phyloP scores from a whole-genome alignment of 2,113 vertebrate genomes.

The Murina feae region DNA sequence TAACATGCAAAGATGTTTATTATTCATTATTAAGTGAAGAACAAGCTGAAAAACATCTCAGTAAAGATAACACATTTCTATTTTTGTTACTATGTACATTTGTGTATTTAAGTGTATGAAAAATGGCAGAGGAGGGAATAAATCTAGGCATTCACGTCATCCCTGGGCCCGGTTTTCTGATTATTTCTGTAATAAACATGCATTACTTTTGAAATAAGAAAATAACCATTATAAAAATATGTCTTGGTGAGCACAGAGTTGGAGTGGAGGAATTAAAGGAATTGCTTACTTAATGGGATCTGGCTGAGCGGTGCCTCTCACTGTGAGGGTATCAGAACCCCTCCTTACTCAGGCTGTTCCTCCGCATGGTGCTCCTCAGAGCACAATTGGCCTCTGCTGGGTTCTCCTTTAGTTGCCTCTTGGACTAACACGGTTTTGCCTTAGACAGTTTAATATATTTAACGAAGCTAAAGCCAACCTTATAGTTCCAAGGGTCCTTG shows the following conservation, averaged over 20 bases:
- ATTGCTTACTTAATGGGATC: neutral
- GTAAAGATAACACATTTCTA: neutral
- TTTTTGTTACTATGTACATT: neutral
- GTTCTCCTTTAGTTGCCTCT: neutral
- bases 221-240: neutral
- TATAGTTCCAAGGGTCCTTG: neutral
- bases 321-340: neutral
- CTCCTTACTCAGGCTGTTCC: neutral
- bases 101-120: neutral
- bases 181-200: neutral
- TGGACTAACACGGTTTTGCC: neutral
- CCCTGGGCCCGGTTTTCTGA: neutral
- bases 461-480: neutral
- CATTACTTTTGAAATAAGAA: neutral
- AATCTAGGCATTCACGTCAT: neutral
- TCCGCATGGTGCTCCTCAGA: neutral
- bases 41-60: neutral
- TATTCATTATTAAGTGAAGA: neutral
- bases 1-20: neutral
- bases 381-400: neutral
- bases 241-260: neutral
- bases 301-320: neutral
- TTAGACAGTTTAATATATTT: neutral
- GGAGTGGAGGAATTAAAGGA: neutral
- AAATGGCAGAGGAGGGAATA: neutral